Evolutionary conservation across 2,113 vertebrate genomes (phyloP).

Genomic region (Loxodonta africana): DNA sequence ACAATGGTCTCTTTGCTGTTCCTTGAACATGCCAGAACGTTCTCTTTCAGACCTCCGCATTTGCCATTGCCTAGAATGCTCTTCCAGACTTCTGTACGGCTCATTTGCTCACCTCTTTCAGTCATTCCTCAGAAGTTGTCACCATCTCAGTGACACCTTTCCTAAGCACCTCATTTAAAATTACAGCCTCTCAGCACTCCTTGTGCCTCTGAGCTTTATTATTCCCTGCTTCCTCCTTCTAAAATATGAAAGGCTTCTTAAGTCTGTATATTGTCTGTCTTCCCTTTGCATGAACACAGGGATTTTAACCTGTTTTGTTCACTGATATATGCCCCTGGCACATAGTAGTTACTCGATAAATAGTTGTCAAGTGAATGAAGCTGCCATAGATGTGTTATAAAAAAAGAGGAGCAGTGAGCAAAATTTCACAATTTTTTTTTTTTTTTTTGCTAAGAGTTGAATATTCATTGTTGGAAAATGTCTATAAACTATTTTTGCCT

Average conservation of each 20-base stretch:
- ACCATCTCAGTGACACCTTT: neutral
- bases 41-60: neutral
- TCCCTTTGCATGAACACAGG: neutral
- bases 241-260: neutral
- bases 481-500: neutral
- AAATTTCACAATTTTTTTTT: neutral
- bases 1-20: neutral
- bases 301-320: neutral
- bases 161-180: neutral
- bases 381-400: neutral
- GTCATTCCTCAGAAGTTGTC: neutral
- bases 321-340: neutral
- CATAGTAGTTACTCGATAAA: slow-evolving; percentile 4
- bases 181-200: neutral
- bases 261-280: neutral
- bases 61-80: too few species aligned
- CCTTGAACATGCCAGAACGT: neutral
- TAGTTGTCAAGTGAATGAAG: neutral
- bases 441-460: neutral
- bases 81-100: neutral
- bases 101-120: neutral
- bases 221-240: neutral
- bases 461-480: neutral
- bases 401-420: neutral
- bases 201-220: neutral